Evolutionary conservation across 2,797 vertebrate species (phyloP).

Genomic region (Sebastes vulpes): DNA sequence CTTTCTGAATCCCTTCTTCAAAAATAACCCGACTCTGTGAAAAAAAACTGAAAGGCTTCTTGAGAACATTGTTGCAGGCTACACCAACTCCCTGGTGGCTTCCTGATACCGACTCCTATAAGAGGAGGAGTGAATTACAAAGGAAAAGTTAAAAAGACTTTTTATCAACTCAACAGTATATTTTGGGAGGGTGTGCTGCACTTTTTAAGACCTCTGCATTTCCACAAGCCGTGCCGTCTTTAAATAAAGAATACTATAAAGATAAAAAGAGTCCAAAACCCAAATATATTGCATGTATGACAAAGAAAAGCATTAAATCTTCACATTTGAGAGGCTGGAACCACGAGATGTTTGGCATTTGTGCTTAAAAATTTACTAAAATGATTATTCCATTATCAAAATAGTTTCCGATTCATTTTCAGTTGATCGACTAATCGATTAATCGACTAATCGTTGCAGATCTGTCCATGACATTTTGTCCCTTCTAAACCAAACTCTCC

Average conservation of each 20-base stretch:
- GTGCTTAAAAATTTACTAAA: neutral
- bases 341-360: neutral
- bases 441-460: neutral
- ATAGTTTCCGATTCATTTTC: neutral
- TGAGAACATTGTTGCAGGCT: conserved; percentile 56
- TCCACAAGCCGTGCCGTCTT: neutral
- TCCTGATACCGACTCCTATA: conserved; percentile 42
- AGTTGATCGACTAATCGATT: neutral
- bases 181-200: conserved; percentile 9
- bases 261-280: neutral
- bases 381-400: neutral
- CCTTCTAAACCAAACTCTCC: too few species aligned
- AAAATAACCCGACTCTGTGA: conserved; percentile 52
- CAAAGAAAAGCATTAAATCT: neutral
- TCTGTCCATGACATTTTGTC: neutral
- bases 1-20: conserved; percentile 58
- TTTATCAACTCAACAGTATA: conserved; percentile 4
- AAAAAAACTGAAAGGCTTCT: conserved; percentile 47
- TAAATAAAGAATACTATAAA: neutral
- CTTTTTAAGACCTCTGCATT: conserved; percentile 2
- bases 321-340: neutral
- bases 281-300: neutral
- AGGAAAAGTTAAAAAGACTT: conserved; percentile 30
- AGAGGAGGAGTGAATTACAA: conserved; percentile 53
- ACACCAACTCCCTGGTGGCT: conserved; percentile 45